Percentiles rank a stretch among this genome's conserved stretches.
These are phyloP conservation scores for Amblyjoppa fuscipennis DNA, from an alignment of 2,888 invertebrate species.

Conservation along the genomic window DNA sequence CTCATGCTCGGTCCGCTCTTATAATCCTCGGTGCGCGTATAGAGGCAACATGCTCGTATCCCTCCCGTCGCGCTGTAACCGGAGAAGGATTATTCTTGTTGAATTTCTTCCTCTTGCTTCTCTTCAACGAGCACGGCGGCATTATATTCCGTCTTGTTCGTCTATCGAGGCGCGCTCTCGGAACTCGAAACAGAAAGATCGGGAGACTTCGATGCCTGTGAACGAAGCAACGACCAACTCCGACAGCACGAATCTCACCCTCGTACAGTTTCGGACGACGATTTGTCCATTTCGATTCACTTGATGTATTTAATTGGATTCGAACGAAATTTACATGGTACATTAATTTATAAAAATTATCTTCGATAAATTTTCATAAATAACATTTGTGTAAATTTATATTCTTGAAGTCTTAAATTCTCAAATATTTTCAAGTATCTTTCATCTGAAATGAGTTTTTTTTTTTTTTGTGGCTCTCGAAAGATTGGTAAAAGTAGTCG, in stretches of 20 bases:
- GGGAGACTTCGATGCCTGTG: constrained; percentile 64
- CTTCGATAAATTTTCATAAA: not conserved
- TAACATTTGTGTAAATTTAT: not conserved
- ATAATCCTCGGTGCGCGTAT: constrained; percentile 21
- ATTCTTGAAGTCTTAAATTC: not conserved
- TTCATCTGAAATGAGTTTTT: not conserved
- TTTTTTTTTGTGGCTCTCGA: not conserved
- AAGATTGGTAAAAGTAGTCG: not conserved
- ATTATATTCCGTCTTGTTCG: constrained; percentile 47
- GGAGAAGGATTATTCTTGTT: constrained; percentile 65
- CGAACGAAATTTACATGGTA: not conserved
- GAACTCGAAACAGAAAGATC: constrained; percentile 54
- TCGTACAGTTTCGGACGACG: not conserved
- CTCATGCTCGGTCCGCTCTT: constrained; percentile 63
- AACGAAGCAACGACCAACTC: not conserved
- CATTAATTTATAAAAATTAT: not conserved
- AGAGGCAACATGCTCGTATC: constrained; percentile 44
- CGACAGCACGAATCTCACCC: not conserved
- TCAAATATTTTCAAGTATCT: not conserved
- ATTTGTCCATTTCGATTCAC: not conserved
- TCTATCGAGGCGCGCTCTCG: constrained; percentile 41
- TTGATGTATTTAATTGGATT: not conserved
- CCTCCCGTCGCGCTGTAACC: constrained; percentile 56
- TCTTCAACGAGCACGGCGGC: constrained; percentile 45
- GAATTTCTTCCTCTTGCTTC: constrained; percentile 53